Evolutionary conservation across 2,797 vertebrate genomes (phyloP), one percentile per base, ranked within the genome.

Genomic region (Acanthurus lineatus): DNA sequence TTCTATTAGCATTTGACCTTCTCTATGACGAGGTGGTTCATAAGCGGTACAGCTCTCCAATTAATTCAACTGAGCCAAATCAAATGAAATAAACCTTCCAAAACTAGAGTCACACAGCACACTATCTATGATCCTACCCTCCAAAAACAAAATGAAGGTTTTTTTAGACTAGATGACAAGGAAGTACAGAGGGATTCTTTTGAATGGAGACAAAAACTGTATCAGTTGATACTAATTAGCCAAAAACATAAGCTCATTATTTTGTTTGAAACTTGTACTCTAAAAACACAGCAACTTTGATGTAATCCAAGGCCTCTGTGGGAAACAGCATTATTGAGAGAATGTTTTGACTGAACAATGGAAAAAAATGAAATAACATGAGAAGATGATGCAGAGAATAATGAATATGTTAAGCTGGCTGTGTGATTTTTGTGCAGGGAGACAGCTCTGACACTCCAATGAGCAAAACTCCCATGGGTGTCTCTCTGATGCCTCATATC

Each of bases 211-310:
- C 58, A 75, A 77, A 81, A 73, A 35, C 14, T 0, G 3, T 48
- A 65, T 84, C 76, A 70, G 76, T 71, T 77, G 81, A 68, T 9
- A 4, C 66, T 77, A 84, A 86, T 79, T 86, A 88, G 76, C 28
- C n/a, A 15, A 86, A 76, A 83, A 73, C 76, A 83, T 58, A 22
- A 32, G 38, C 81, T 82, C 84, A 72, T 84, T 78, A 86, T 48
- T 69, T 65, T 22, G 73, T 84, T 71, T 70, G 73, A 77, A 72
- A 63, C 72, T 32, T 38, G 65, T 51, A 45, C 64, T 62, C 66
- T 40, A 38, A 63, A 57, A 81, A 74, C 73, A 81, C 19, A 15
- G 72, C 15, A 47, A 69, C 76, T 82, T 69, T 80, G 81, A 77
- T 88, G 81, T 82, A 51, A 84, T 56, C 48, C 81, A 38, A 49